Conservation (phyloP, 2,113 vertebrate genomes). For the Peromyscus californicus region DNA sequence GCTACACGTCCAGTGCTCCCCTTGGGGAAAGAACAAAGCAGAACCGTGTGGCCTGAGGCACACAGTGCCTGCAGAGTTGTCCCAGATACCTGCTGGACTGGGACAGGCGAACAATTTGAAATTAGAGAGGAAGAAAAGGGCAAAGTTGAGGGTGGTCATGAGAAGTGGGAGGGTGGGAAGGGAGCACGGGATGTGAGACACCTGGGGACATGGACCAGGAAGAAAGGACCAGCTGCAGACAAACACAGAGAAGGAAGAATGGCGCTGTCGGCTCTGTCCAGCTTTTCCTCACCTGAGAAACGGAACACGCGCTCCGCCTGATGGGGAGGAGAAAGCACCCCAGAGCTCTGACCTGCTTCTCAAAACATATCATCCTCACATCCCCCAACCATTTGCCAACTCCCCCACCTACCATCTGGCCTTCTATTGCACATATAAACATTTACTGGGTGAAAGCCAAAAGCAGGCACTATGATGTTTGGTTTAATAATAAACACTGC, state of each 20-base stretch:
- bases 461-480: neutral
- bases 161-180: neutral
- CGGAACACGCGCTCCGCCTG: neutral
- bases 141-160: neutral
- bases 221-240: neutral
- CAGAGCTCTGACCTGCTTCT: neutral
- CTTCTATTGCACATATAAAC: neutral
- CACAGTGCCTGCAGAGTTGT: fast-evolving
- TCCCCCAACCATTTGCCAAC: neutral
- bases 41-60: fast-evolving
- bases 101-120: slow-evolving; percentile 14
- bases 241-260: fast-evolving
- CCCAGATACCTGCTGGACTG: neutral
- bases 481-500: neutral
- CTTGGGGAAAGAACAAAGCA: neutral
- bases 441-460: slow-evolving; percentile 3
- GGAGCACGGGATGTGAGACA: neutral
- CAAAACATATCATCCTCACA: neutral
- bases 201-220: neutral
- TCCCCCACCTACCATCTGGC: neutral
- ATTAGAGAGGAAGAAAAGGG: slow-evolving; percentile 27
- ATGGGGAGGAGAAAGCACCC: neutral
- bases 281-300: neutral
- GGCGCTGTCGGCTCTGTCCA: neutral
- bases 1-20: neutral